These are phyloP conservation scores for Psammodynastes pulverulentus DNA, from an alignment of 2,113 vertebrate genomes.

Conservation along the genomic window DNA sequence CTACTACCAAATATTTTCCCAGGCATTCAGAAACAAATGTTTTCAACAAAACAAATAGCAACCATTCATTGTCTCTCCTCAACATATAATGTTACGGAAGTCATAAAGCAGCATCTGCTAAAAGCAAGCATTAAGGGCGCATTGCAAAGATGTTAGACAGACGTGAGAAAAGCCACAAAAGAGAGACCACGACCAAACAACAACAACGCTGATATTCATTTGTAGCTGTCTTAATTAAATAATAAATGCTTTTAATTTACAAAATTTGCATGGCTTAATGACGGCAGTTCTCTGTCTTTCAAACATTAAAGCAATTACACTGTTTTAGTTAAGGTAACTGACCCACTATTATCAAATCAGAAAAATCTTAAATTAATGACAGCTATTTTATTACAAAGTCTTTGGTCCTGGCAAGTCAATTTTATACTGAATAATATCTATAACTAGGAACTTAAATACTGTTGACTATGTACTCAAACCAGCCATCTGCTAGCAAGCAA, in stretches of 20 bases:
- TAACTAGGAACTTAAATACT: not conserved
- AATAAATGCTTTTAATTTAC: not conserved
- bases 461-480: not conserved
- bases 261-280: not conserved
- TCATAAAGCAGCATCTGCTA: not conserved
- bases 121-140: not conserved
- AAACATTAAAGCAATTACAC: not conserved
- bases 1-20: not conserved
- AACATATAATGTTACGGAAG: not conserved
- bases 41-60: not conserved
- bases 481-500: slow-evolving; percentile 4
- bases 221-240: not conserved
- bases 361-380: not conserved
- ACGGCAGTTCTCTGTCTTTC: not conserved
- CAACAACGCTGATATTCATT: not conserved
- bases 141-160: not conserved
- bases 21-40: not conserved
- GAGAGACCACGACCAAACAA: not conserved
- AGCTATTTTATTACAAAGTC: not conserved
- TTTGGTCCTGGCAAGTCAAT: not conserved
- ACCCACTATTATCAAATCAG: not conserved
- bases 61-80: not conserved
- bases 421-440: not conserved
- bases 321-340: not conserved
- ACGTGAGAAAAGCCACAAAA: not conserved